These are phyloP conservation scores for Athalia circularis DNA, from an alignment of 2,888 invertebrate genomes.

Conservation along the genomic window DNA sequence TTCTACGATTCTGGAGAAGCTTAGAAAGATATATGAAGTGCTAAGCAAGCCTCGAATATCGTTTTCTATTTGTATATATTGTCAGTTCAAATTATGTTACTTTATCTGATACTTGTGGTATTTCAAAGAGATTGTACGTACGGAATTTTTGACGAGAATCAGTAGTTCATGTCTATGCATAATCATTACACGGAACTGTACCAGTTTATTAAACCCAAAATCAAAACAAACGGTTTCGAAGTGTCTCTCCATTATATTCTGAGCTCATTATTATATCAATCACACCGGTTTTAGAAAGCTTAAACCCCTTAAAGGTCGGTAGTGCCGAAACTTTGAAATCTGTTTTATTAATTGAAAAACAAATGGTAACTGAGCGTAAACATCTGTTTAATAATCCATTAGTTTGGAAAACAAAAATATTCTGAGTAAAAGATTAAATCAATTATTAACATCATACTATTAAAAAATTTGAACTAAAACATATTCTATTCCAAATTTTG, in stretches of 20 bases:
- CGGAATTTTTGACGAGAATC: slow-evolving; percentile 11
- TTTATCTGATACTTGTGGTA: slow-evolving; percentile 12
- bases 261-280: background rate
- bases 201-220: slow-evolving; percentile 16
- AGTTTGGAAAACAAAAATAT: slow-evolving; percentile 9
- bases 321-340: background rate
- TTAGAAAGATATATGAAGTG: background rate
- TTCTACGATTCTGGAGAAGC: background rate
- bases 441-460: slow-evolving; percentile 30
- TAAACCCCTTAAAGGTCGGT: background rate
- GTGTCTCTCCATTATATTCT: background rate
- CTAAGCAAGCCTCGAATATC: background rate
- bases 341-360: background rate
- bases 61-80: slow-evolving; percentile 24
- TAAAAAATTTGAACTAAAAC: slow-evolving; percentile 30
- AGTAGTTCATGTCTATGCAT: slow-evolving; percentile 13
- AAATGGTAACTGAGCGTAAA: slow-evolving; percentile 29
- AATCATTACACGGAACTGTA: slow-evolving; percentile 5
- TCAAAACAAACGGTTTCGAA: background rate
- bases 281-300: background rate
- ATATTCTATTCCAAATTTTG: slow-evolving; percentile 39
- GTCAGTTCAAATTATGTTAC: background rate
- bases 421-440: slow-evolving; percentile 23
- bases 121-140: slow-evolving; percentile 10
- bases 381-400: slow-evolving; percentile 31